Percentiles rank a stretch among this genome's conserved stretches.
These are phyloP conservation scores for Oligia fasciuncula DNA, from an alignment of 2,888 invertebrate genomes.

Conservation along the genomic window DNA sequence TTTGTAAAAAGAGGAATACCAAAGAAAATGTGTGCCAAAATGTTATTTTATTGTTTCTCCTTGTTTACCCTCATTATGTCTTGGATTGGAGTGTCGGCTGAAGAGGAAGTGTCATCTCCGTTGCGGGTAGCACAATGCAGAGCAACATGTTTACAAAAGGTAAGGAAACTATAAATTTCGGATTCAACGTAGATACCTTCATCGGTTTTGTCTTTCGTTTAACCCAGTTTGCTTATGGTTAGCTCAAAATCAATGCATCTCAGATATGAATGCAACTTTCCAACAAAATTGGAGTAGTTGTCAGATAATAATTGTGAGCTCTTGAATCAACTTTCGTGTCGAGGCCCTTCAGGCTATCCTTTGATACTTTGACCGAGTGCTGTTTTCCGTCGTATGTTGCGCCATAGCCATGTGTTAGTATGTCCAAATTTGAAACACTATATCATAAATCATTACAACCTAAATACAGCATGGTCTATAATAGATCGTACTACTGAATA, in stretches of 20 bases:
- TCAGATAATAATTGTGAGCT: slow-evolving; percentile 30
- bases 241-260: slow-evolving; percentile 1
- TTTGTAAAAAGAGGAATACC: slow-evolving; percentile 81
- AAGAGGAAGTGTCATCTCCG: slow-evolving; percentile 93
- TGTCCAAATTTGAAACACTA: neutral
- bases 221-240: slow-evolving; percentile 18
- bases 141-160: slow-evolving; percentile 93
- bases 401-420: slow-evolving; percentile 6
- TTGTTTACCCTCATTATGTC: slow-evolving; percentile 84
- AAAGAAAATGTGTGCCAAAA: slow-evolving; percentile 90
- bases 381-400: slow-evolving; percentile 33
- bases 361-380: slow-evolving; percentile 42
- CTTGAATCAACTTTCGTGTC: slow-evolving; percentile 32
- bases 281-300: slow-evolving; percentile 25
- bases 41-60: slow-evolving; percentile 88
- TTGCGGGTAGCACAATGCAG: slow-evolving; percentile 93
- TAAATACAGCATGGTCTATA: neutral
- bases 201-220: slow-evolving; percentile 27
- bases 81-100: slow-evolving; percentile 89
- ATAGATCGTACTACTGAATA: neutral
- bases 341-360: slow-evolving; percentile 32
- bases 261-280: neutral
- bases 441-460: neutral
- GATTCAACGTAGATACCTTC: neutral
- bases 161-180: slow-evolving; percentile 74